phyloP scores from a whole-genome alignment of 1,140 invertebrate species.

The Lerema accius region DNA sequence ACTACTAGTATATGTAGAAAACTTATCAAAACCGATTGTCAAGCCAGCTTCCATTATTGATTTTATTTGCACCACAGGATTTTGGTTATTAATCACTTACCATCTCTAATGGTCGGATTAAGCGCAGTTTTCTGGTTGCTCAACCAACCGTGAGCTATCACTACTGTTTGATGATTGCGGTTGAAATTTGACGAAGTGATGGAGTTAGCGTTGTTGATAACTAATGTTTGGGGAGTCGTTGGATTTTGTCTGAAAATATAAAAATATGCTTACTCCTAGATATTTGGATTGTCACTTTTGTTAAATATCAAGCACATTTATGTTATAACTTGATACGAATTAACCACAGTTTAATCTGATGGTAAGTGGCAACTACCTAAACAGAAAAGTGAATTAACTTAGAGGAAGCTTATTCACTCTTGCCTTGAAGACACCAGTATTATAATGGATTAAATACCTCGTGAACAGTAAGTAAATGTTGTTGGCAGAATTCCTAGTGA shows the following conservation, averaged over 20 bases:
- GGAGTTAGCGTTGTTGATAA: constrained; percentile 38
- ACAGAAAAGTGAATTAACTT: no score
- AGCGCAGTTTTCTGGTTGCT: constrained; percentile 44
- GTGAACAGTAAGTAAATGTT: constrained; percentile 48
- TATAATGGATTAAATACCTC: no score
- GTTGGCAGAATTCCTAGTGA: constrained; percentile 45
- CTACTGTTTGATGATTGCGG: constrained; percentile 40
- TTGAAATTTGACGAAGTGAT: constrained; percentile 51
- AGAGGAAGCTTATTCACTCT: background rate
- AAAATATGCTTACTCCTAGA: background rate
- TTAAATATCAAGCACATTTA: background rate
- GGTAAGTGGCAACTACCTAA: no score
- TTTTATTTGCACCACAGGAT: no score
- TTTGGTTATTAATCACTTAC: constrained; percentile 21
- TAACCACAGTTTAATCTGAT: no score
- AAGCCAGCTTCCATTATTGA: no score
- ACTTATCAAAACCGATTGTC: no score
- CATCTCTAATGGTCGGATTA: constrained; percentile 50
- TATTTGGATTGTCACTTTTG: no score
- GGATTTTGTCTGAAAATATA: constrained; percentile 44
- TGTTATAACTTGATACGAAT: no score
- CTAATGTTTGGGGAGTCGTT: constrained; percentile 8
- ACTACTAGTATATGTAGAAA: no score
- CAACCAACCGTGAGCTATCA: constrained; percentile 54
- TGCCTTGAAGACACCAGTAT: no score